Base-by-base conservation (phyloP, 2,888 invertebrate genomes). In the Drosophila fungiperda region DNA sequence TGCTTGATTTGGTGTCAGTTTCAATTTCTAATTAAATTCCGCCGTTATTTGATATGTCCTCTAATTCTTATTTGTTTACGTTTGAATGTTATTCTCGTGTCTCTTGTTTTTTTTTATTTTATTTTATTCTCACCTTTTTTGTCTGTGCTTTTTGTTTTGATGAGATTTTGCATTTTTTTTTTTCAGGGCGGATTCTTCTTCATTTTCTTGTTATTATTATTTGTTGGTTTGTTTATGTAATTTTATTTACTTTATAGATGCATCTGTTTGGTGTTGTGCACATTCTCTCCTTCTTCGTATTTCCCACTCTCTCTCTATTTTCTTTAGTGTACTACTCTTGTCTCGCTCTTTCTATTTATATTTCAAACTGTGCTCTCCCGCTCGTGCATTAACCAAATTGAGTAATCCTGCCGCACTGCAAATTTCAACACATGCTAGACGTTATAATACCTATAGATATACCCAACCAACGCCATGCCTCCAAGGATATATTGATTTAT, bases 391-490 rank as follows among this genome's bases (percentile, higher is more conserved):
- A 76, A 48, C 71, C 78, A 70, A 78, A 74, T 69, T 78, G 75
- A 62, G 33, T 58, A 20, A 42, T 42, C 12, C 12, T 54, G 65
- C 65, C 52, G 52, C 68, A 52, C 58, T 63, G 70, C 78, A 75
- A 83, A 78, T 80, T 73, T 76, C 78, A 80, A 68, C 83, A 74
- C 77, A 70, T 61, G 74, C 69, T 65, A 69, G 57, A 70, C 68
- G 42, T 48, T 42, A 55, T 49, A 48, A 38, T 50, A 54, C 33
- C 33, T 12, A 33, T 33, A 11, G 49, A 9, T 1, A 45, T 73
- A 68, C 63, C 62, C 52, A 33, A 2, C 8, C 8, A 38, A n/a
- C 5, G 9, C 11, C 0, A 17, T 48, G 45, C 35, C 0, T 1
- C 9, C 17, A 35, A 17, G 65, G 40, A 62, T 54, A 36, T 58